Evolutionary conservation across 1,140 invertebrate species (phyloP).

Genomic region (Musca vetustissima): DNA sequence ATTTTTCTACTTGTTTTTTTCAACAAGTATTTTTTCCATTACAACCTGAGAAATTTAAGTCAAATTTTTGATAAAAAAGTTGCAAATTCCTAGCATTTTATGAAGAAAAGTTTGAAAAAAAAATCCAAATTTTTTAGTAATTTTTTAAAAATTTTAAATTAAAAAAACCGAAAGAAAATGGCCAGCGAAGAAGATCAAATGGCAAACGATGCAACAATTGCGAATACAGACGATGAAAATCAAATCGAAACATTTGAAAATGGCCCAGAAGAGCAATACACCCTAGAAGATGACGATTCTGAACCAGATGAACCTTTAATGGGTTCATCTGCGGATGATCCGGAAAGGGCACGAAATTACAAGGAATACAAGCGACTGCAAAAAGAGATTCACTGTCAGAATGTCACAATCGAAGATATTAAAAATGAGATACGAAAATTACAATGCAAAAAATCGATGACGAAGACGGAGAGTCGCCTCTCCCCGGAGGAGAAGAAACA

Average conservation of each 20-base stretch:
- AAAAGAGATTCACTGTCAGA: conserved; percentile 52
- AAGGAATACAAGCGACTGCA: conserved; percentile 46
- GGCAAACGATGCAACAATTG: conserved; percentile 11
- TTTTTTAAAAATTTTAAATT: conserved; percentile 15
- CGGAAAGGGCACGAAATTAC: conserved; percentile 48
- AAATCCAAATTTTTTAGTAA: conserved; percentile 27
- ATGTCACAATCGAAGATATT: conserved; percentile 45
- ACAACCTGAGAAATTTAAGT: background rate
- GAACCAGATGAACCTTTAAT: conserved; percentile 43
- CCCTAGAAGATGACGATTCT: conserved; percentile 26
- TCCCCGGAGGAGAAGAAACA: conserved; percentile 42
- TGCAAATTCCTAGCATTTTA: too few species aligned
- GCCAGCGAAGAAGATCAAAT: conserved; percentile 23
- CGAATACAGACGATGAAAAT: conserved; percentile 39
- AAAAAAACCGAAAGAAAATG: conserved; percentile 29
- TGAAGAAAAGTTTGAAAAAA: conserved; percentile 21
- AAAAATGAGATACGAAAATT: conserved; percentile 45
- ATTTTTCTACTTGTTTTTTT: too few species aligned
- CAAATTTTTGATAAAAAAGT: conserved; percentile 7
- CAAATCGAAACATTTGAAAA: background rate
- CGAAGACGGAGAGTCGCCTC: conserved; percentile 38
- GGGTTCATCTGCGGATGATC: conserved; percentile 46
- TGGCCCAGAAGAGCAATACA: background rate
- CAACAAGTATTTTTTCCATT: background rate
- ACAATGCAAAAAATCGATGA: conserved; percentile 35